Base-by-base conservation (phyloP, 2,888 invertebrate genomes). In the Athalia circularis region DNA sequence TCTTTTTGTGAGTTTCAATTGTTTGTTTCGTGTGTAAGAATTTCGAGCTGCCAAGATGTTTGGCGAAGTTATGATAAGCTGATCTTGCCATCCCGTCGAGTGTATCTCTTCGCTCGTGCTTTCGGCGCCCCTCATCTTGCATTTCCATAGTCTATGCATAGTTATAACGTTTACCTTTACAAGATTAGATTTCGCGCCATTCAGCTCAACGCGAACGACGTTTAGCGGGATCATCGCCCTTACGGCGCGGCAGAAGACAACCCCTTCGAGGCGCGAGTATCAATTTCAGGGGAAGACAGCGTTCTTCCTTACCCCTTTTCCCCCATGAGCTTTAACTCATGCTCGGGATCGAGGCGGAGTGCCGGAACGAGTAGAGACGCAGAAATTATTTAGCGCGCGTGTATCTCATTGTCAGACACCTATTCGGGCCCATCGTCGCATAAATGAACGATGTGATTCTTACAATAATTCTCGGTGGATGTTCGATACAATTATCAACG, bases 71-170 rank as follows among this genome's bases (percentile, higher is more conserved):
- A 70, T 57, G 59, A 59, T 59, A 43, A 59, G 72, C 72, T 72
- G 72, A 72, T 72, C 59, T 72, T 47, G 29, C 72, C 72, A 72
- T 72, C 72, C 72, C 59, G 72, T 57, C 72, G 57, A 59, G 47
- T 72, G 45, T 72, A 72, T 72, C 72, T 72, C 59, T 72, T 47
- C 59, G 59, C 15, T 13, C 15, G 57, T 52, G 72, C 29, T 72
- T 43, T 50, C 68, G 54, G 4, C 29, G 43, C 54, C 72, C 57
- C 57, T 72, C 59, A 47, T 57, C 72, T 72, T 59, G 72, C 59
- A 72, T 72, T 72, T 72, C 72, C 72, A 72, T 72, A 72, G 72
- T 72, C 72, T 72, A 72, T 72, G 59, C 72, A 72, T 72, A 72
- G 72, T 72, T 72, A 72, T 72, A 72, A 57, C 72, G 72, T 57